A percentile compares a stretch with the other conserved stretches of the same genome.
Conservation (phyloP, 2,888 invertebrate species). For the Labia minor region DNA sequence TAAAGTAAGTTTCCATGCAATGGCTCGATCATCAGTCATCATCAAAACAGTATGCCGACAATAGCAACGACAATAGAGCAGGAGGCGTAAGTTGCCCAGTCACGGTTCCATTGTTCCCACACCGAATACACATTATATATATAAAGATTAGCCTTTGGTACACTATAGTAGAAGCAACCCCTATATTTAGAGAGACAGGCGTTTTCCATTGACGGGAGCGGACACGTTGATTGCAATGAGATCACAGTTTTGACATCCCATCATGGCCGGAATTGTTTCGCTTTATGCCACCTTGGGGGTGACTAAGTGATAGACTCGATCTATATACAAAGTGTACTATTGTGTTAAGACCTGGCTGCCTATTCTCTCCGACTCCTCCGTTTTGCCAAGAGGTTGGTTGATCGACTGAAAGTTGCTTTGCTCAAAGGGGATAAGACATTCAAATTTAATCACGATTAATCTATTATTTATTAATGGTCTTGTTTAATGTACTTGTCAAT, state of each 20-base stretch:
- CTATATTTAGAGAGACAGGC: constrained; percentile 13
- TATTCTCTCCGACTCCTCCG: neutral
- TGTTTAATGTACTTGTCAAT: too few species aligned
- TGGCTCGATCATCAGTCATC: constrained; percentile 7
- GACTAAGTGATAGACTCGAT: neutral
- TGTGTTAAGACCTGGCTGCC: neutral
- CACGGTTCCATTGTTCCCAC: neutral
- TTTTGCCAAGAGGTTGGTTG: too few species aligned
- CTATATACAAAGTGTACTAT: neutral
- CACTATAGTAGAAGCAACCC: neutral
- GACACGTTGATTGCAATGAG: constrained; percentile 13
- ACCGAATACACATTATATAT: neutral
- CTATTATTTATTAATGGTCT: too few species aligned
- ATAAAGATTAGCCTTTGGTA: constrained; percentile 1
- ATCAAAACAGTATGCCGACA: neutral
- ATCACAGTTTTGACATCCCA: constrained; percentile 13
- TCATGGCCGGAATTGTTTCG: neutral
- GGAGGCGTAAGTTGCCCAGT: neutral
- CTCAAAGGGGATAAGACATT: too few species aligned
- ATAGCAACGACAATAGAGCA: constrained; percentile 13
- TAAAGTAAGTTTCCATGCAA: constrained; percentile 5
- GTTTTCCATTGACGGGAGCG: neutral
- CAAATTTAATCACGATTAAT: too few species aligned
- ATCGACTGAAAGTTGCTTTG: too few species aligned
- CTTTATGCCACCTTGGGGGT: neutral